Evolutionary conservation across 2,888 invertebrate genomes (phyloP).

Genomic region (Oasisia sp.): DNA sequence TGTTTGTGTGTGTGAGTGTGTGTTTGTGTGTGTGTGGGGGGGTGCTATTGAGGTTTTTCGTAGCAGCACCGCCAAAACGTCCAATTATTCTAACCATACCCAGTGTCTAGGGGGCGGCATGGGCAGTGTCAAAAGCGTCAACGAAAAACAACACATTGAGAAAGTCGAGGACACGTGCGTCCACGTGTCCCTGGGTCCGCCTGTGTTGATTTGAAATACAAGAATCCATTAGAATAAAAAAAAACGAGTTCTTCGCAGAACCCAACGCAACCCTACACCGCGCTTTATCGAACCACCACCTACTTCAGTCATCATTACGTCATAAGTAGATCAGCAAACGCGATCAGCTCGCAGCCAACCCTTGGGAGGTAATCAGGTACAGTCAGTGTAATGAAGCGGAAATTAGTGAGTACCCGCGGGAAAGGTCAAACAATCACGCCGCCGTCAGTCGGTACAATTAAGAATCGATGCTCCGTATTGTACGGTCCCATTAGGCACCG

Average conservation of each 20-base stretch:
- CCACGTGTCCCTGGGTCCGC: too few species aligned
- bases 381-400: neutral
- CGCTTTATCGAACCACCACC: neutral
- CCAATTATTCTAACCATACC: too few species aligned
- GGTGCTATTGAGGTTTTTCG: too few species aligned
- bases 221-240: neutral
- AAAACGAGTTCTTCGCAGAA: neutral
- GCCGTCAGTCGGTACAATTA: neutral
- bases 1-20: too few species aligned
- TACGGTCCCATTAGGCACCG: neutral
- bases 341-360: neutral
- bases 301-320: neutral
- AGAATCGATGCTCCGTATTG: neutral
- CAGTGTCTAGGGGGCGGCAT: too few species aligned
- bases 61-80: too few species aligned
- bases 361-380: neutral
- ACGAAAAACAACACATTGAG: too few species aligned
- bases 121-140: too few species aligned
- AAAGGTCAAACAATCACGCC: neutral
- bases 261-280: neutral
- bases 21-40: too few species aligned
- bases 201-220: too few species aligned
- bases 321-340: neutral
- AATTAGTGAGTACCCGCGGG: neutral
- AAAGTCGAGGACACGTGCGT: too few species aligned